Conservation (phyloP, 2,797 vertebrate species). For the Coendou prehensilis region DNA sequence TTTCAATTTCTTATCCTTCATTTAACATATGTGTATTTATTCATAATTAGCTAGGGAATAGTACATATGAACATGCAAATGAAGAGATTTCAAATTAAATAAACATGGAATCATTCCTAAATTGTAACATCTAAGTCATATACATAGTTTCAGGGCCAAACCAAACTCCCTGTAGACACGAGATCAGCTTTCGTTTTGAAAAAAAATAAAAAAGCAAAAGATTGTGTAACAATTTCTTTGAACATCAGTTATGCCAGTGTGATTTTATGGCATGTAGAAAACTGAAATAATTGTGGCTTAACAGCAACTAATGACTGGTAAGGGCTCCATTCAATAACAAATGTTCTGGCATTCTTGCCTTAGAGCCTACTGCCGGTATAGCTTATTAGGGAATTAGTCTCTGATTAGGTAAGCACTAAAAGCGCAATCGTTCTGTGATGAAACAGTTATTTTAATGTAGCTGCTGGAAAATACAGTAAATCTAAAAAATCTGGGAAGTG, state of each 20-base stretch:
- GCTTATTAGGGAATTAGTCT: slow-evolving; percentile 57
- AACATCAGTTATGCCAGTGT: not conserved
- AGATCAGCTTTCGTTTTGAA: slow-evolving; percentile 50
- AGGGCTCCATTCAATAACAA: slow-evolving; percentile 34
- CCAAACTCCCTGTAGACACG: not conserved
- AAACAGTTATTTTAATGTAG: slow-evolving; percentile 63
- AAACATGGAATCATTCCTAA: not conserved
- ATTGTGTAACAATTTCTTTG: slow-evolving; percentile 54
- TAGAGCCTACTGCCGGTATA: slow-evolving; percentile 46
- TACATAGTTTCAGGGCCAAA: not conserved
- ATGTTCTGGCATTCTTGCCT: slow-evolving; percentile 41
- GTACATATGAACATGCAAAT: slow-evolving; percentile 8
- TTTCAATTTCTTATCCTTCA: slow-evolving; percentile 61
- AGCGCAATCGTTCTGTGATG: slow-evolving; percentile 59
- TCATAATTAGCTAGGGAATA: not conserved
- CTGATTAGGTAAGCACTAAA: slow-evolving; percentile 60
- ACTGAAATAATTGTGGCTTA: slow-evolving; percentile 61
- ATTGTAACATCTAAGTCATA: not conserved
- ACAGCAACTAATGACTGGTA: slow-evolving; percentile 59
- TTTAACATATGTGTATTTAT: not conserved
- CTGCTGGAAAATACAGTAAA: slow-evolving; percentile 61
- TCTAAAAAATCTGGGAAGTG: not conserved
- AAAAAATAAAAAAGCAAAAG: not conserved
- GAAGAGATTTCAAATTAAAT: slow-evolving; percentile 24
- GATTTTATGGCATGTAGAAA: slow-evolving; percentile 69